phyloP scores from a whole-genome alignment of 2,888 invertebrate genomes.

The Drosophila monieri region DNA sequence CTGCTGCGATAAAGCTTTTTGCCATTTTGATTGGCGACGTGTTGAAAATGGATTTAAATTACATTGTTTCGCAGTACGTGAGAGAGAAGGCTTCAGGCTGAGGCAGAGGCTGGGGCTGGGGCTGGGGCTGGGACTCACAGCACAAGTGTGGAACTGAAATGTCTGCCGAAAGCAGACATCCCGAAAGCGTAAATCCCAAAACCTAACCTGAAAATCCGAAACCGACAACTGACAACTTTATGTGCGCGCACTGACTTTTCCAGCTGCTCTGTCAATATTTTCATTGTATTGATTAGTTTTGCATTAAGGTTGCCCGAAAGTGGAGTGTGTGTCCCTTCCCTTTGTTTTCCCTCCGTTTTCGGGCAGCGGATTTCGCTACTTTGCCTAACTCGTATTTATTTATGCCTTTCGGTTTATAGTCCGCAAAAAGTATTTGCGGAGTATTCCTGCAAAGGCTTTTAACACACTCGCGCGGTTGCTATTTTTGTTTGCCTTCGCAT shows the following conservation, averaged over 20 bases:
- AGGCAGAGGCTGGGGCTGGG: constrained; percentile 28
- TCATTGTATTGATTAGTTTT: constrained; percentile 73
- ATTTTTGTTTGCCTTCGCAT: constrained; percentile 34
- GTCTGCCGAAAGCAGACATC: not conserved
- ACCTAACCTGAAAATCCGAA: constrained; percentile 13
- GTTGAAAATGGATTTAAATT: constrained; percentile 83
- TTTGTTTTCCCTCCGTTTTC: constrained; percentile 51
- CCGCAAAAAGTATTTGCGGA: constrained; percentile 17
- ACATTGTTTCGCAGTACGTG: constrained; percentile 75
- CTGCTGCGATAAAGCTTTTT: constrained; percentile 59
- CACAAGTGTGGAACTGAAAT: constrained; percentile 31
- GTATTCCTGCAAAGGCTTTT: constrained; percentile 65
- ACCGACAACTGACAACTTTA: constrained; percentile 56
- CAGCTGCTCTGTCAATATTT: constrained; percentile 66
- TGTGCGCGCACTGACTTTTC: constrained; percentile 65
- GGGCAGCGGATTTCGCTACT: constrained; percentile 48
- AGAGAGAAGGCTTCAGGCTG: constrained; percentile 38
- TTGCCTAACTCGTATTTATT: constrained; percentile 43
- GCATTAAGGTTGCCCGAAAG: constrained; percentile 48
- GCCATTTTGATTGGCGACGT: constrained; percentile 80
- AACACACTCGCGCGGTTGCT: constrained; percentile 48
- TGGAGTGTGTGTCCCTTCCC: constrained; percentile 15
- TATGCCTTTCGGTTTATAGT: constrained; percentile 17
- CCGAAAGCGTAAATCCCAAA: constrained; percentile 8
- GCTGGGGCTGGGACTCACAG: constrained; percentile 9